phyloP scores from a whole-genome alignment of 2,888 invertebrate species.

The Pristionchus maxplancki region DNA sequence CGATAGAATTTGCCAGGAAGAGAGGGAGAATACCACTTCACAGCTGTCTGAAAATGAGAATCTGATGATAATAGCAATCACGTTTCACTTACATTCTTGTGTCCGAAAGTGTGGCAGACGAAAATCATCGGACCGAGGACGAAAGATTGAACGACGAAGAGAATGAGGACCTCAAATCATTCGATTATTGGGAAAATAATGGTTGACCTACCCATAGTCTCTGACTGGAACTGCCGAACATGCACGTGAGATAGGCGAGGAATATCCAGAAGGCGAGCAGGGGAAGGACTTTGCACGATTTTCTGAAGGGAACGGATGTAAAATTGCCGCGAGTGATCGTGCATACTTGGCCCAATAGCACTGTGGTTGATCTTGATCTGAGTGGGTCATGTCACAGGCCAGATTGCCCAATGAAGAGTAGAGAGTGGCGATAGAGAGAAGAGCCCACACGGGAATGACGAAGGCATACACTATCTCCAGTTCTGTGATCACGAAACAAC shows the following conservation, averaged over 20 bases:
- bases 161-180: conserved; percentile 4
- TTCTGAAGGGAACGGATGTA: background rate
- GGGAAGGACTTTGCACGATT: conserved; percentile 46
- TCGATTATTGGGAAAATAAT: background rate
- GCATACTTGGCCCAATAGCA: conserved; percentile 44
- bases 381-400: conserved; percentile 33
- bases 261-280: conserved; percentile 45
- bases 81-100: background rate
- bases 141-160: conserved; percentile 48
- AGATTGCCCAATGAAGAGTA: conserved; percentile 26
- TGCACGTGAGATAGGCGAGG: conserved; percentile 45
- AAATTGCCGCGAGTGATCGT: background rate
- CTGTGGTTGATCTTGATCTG: conserved; percentile 41
- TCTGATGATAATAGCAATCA: background rate
- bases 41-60: conserved; percentile 57
- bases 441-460: conserved; percentile 58
- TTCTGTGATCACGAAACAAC: conserved; percentile 62
- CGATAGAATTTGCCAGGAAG: conserved; percentile 57
- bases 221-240: conserved; percentile 48
- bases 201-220: conserved; percentile 2
- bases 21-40: conserved; percentile 53
- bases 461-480: conserved; percentile 66
- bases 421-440: conserved; percentile 45
- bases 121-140: conserved; percentile 49
- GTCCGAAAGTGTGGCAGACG: conserved; percentile 43